These are phyloP conservation scores for Micronycteris hirsuta DNA, from an alignment of 2,113 vertebrate genomes.

Conservation along the genomic window DNA sequence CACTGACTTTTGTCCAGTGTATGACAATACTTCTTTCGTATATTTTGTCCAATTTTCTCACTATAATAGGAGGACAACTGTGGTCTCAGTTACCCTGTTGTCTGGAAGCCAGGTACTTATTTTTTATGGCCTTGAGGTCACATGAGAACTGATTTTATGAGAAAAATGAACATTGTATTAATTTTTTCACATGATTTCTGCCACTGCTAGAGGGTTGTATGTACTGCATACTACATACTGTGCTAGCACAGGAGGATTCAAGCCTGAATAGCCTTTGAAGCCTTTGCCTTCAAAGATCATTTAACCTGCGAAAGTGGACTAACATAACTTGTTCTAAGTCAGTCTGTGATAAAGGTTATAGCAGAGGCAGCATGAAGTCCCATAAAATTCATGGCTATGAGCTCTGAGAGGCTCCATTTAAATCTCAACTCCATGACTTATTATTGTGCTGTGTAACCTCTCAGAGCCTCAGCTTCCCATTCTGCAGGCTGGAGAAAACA, in stretches of 20 bases:
- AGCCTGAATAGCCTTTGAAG: neutral
- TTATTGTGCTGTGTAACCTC: neutral
- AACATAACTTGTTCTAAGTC: neutral
- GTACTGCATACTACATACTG: neutral
- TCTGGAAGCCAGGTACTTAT: neutral
- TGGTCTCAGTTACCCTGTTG: neutral
- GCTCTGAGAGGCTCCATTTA: neutral
- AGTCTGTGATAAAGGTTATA: neutral
- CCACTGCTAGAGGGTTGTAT: neutral
- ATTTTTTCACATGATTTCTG: constrained; percentile 26
- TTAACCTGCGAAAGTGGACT: neutral
- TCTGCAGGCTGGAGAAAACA: neutral
- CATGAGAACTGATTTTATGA: neutral
- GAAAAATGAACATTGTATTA: neutral
- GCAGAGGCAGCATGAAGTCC: neutral
- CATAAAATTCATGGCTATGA: neutral
- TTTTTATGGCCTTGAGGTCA: constrained; percentile 31
- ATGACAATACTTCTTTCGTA: neutral
- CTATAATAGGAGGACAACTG: neutral
- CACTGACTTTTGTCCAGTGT: neutral
- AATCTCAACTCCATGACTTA: neutral
- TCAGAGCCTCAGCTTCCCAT: neutral
- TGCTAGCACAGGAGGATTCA: neutral
- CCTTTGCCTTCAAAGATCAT: neutral
- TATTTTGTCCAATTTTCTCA: neutral